These are phyloP conservation scores for Corydoras maculifer DNA, from an alignment of 2,113 vertebrate genomes.

Conservation along the genomic window DNA sequence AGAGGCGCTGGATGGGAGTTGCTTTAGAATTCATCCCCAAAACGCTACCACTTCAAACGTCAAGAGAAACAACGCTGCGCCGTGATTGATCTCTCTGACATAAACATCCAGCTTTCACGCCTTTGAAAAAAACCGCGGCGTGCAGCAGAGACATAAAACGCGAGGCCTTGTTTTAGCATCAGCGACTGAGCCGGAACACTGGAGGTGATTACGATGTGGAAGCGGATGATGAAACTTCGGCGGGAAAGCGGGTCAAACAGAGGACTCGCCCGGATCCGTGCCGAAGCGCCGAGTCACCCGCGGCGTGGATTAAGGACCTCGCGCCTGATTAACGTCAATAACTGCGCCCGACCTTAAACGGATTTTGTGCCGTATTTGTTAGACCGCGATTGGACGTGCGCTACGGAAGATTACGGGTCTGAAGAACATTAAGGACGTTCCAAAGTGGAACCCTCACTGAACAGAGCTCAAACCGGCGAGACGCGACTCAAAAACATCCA, in stretches of 20 bases:
- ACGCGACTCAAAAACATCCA: no score
- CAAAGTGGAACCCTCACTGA: no score
- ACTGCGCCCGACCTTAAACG: conserved; percentile 19
- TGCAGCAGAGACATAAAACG: conserved; percentile 30
- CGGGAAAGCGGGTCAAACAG: conserved; percentile 32
- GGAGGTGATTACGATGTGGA: conserved; percentile 21
- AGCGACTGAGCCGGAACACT: conserved; percentile 26
- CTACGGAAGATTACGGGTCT: conserved; percentile 5
- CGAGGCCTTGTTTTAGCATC: conserved; percentile 28
- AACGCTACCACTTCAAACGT: conserved; percentile 48
- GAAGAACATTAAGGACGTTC: not conserved
- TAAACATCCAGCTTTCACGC: conserved; percentile 34
- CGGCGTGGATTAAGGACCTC: conserved; percentile 27
- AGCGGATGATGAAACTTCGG: conserved; percentile 25
- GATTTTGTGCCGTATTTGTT: conserved; percentile 4
- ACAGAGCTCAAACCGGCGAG: no score
- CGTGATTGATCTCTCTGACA: conserved; percentile 46
- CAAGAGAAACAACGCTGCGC: conserved; percentile 43
- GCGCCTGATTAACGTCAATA: conserved; percentile 29
- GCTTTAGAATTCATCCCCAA: conserved; percentile 48
- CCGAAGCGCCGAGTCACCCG: not conserved
- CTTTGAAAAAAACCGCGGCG: conserved; percentile 37
- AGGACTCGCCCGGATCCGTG: not conserved
- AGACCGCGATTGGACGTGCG: conserved; percentile 15
- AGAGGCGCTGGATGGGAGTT: conserved; percentile 38